Conservation (phyloP, 2,888 invertebrate species). For the Saturnia japonica region DNA sequence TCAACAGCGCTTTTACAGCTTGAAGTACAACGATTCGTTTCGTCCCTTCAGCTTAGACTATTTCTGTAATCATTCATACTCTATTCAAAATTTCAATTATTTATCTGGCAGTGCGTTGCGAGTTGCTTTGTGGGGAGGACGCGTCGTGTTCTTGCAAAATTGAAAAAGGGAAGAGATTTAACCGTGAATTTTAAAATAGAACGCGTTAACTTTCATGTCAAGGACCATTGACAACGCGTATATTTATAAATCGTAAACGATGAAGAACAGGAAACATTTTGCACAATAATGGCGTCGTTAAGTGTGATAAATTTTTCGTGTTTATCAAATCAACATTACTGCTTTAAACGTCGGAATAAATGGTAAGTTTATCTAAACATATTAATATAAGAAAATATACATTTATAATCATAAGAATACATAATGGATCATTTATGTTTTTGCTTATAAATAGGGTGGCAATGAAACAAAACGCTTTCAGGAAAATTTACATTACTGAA, state of each 20-base stretch:
- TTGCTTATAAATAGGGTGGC: slow-evolving; percentile 3
- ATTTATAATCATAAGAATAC: background rate
- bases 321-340: slow-evolving; percentile 16
- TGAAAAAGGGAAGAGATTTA: slow-evolving; percentile 9
- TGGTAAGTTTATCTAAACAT: slow-evolving; percentile 6
- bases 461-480: background rate
- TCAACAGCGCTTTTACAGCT: slow-evolving; percentile 43
- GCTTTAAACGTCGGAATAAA: slow-evolving; percentile 7
- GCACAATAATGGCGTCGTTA: slow-evolving; percentile 19
- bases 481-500: background rate
- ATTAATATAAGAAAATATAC: background rate
- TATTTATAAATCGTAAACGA: slow-evolving; percentile 16
- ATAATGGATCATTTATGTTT: too few relatives aligned
- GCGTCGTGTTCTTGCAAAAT: background rate
- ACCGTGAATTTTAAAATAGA: slow-evolving; percentile 21
- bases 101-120: slow-evolving; percentile 29
- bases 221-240: slow-evolving; percentile 20
- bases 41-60: slow-evolving; percentile 62
- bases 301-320: slow-evolving; percentile 20
- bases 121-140: background rate
- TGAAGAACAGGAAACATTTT: slow-evolving; percentile 6
- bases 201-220: slow-evolving; percentile 19
- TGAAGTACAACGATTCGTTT: slow-evolving; percentile 36
- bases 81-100: slow-evolving; percentile 63
- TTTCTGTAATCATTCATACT: slow-evolving; percentile 72